Conservation (phyloP, 2,888 invertebrate species). For the Tetragnatha montana region DNA sequence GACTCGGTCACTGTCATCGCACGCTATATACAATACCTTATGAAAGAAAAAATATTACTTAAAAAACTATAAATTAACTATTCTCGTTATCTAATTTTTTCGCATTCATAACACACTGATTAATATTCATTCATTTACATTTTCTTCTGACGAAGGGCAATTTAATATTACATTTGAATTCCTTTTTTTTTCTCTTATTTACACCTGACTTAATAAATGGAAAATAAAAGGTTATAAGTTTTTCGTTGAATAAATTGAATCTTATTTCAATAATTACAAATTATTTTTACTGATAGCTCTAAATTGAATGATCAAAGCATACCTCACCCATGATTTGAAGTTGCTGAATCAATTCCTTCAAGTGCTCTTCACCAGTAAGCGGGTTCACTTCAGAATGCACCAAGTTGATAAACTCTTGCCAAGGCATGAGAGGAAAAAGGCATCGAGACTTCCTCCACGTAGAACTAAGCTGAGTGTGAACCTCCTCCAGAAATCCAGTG, state of each 20-base stretch:
- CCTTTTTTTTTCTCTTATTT: no score
- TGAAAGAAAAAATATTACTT: conserved; percentile 31
- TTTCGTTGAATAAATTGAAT: no score
- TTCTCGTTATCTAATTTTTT: no score
- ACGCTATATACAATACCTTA: conserved; percentile 80
- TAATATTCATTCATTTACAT: no score
- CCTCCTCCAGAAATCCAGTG: conserved; percentile 81
- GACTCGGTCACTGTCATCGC: conserved; percentile 80
- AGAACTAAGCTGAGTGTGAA: conserved; percentile 78
- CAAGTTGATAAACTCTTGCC: conserved; percentile 80
- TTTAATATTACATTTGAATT: no score
- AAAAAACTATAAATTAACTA: not conserved
- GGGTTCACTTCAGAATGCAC: conserved; percentile 81
- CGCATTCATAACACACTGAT: no score
- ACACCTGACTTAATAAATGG: no score
- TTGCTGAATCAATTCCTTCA: conserved; percentile 81
- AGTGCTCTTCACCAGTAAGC: conserved; percentile 81
- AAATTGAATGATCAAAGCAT: not conserved
- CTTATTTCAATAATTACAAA: no score
- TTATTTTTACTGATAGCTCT: not conserved
- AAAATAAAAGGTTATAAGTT: no score
- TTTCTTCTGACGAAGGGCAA: no score
- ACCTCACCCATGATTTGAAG: conserved; percentile 83
- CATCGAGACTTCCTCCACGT: conserved; percentile 79
- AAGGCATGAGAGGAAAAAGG: conserved; percentile 81